Percentiles rank a stretch among this genome's conserved stretches.
Evolutionary conservation across 2,888 invertebrate genomes (phyloP).

Genomic region (Actias luna): DNA sequence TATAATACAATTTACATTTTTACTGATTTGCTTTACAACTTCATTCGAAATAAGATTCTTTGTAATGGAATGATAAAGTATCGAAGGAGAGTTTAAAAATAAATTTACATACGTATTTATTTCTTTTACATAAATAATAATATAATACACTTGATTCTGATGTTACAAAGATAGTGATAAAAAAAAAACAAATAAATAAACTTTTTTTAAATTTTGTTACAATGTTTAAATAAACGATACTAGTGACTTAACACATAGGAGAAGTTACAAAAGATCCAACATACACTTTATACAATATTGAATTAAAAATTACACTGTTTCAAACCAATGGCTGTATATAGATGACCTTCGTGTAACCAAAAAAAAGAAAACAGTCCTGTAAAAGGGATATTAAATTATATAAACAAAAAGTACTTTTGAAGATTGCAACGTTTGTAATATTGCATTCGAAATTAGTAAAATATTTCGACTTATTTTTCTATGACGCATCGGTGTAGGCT

Average conservation of each 20-base stretch:
- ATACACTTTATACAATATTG: not conserved
- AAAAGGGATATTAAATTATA: not conserved
- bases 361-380: not conserved
- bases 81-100: not conserved
- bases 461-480: not conserved
- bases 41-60: not conserved
- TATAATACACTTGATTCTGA: not conserved
- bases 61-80: constrained; percentile 26
- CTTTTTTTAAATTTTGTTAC: not conserved
- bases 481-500: not conserved
- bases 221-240: not conserved
- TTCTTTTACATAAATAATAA: not conserved
- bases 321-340: not conserved
- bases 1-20: constrained; percentile 21
- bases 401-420: not conserved
- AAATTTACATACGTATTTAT: not conserved
- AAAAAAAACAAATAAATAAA: not conserved
- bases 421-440: not conserved
- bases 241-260: too few relatives aligned
- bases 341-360: not conserved
- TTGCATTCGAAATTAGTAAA: not conserved
- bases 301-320: not conserved
- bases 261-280: not conserved
- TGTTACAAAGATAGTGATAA: not conserved
- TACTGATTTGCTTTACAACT: not conserved